Base-by-base conservation (phyloP, 2,797 vertebrate species). In the Falco biarmicus region DNA sequence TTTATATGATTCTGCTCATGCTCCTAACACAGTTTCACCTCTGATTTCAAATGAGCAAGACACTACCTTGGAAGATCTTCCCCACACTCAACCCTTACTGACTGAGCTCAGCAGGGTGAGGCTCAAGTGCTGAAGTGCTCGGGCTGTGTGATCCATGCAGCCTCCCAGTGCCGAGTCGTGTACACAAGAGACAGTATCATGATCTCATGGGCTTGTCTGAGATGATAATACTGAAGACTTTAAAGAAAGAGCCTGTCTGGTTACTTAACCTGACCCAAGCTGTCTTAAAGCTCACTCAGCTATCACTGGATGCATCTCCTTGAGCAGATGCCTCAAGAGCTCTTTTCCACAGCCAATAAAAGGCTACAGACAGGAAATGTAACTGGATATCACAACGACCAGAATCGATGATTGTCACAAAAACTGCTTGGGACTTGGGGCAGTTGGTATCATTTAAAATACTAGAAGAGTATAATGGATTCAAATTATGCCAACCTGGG, bases 1-100 rank as follows among this genome's bases (percentile, higher is more conserved):
- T 74, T 76, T 18, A 31, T 32, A 53, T 0, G 9, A 26, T 53
- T 65, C 17, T 74, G 41, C 50, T 89, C 17, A 15, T 21, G 17
- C 28, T 68, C 2, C 0, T 20, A 34, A 75, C 34, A 59, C 15
- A 64, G 18, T 34, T 87, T 90, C 69, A 53, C 22, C 32, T 71
- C 63, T 65, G 34, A 32, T 69, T 84, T 66, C 74, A 63, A 43
- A 82, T 34, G 25, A 78, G 59, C 64, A 82, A 77, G 48, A 29
- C 9, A 37, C 19, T 63, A 26, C 22, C 31, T n/a, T 65, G 56
- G 56, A 83, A 77, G 34, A 56, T 48, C 24, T 57, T 59, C 66
- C 43, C 54, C 37, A 18, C 0, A 0, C 11, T 65, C 29, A 71
- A 13, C 10, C 9, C 34, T 34, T 50, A 83, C 11, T n/a, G 51